Percentiles rank a stretch among this genome's conserved stretches.
Evolutionary conservation across 2,888 invertebrate species (phyloP).

Genomic region (Cosmorhoe ocellata): DNA sequence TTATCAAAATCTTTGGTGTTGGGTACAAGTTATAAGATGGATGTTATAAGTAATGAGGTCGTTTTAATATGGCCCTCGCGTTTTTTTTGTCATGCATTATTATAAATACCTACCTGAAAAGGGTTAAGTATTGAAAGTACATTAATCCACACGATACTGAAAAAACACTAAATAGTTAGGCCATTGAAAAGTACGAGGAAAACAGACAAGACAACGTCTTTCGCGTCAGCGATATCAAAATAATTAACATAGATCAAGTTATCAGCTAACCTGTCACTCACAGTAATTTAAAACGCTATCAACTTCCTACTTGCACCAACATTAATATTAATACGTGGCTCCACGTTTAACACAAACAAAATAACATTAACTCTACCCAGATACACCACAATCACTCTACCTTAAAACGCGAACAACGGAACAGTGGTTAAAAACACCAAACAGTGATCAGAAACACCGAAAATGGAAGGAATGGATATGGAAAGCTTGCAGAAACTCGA

Average conservation of each 20-base stretch:
- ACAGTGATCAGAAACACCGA: constrained; percentile 6
- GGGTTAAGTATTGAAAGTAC: no score
- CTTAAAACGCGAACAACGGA: background rate
- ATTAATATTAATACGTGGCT: constrained; percentile 41
- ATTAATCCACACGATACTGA: no score
- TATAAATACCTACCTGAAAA: no score
- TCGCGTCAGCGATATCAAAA: no score
- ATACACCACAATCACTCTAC: background rate
- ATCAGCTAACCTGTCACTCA: no score
- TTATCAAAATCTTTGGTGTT: constrained; percentile 24
- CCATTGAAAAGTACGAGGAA: no score
- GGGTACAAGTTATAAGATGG: constrained; percentile 35
- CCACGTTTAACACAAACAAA: constrained; percentile 43
- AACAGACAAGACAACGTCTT: no score
- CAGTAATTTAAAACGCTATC: background rate
- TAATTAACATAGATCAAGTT: no score
- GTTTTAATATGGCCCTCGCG: background rate
- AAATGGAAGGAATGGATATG: constrained; percentile 47
- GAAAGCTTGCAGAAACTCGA: constrained; percentile 48
- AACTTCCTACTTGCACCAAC: constrained; percentile 30
- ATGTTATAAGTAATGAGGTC: no score
- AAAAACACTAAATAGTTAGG: no score
- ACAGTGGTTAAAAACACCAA: background rate
- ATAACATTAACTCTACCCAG: background rate
- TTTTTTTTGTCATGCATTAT: background rate